These are phyloP conservation scores for Chelidonichthys spinosus DNA, from an alignment of 2,797 vertebrate species.

Conservation along the genomic window DNA sequence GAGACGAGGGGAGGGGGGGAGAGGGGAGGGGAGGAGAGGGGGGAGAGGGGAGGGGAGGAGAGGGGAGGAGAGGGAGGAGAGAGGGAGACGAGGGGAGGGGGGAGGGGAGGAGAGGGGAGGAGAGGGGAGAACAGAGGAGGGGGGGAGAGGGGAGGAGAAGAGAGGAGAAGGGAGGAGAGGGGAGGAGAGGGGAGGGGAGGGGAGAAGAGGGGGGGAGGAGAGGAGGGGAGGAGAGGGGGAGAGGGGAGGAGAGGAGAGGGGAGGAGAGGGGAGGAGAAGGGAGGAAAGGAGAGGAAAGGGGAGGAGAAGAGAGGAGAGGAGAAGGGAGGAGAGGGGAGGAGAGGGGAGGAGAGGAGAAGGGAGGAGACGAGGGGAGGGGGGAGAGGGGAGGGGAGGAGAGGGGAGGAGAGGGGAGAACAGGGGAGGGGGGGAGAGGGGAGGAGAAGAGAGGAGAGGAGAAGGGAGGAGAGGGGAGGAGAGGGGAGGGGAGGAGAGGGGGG, in stretches of 20 bases:
- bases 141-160: not conserved
- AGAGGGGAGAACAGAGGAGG: too few relatives aligned
- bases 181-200: constrained; percentile 8
- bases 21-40: constrained; percentile 11
- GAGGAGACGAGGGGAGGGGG: not conserved
- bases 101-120: too few relatives aligned
- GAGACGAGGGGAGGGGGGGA: not conserved
- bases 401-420: too few relatives aligned
- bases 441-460: constrained; percentile 5
- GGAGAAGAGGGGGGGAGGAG: constrained; percentile 20
- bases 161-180: not conserved
- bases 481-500: constrained; percentile 3
- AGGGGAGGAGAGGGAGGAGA: not conserved
- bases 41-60: constrained; percentile 3
- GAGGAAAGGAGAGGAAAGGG: too few relatives aligned
- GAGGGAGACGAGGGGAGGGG: too few relatives aligned
- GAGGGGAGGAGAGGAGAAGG: constrained; percentile 10
- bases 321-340: constrained; percentile 26
- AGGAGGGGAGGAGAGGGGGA: constrained; percentile 16
- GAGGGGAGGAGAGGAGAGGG: not conserved
- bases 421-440: not conserved
- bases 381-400: constrained; percentile 9
- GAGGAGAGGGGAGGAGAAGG: constrained; percentile 6
- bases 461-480: not conserved
- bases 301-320: constrained; percentile 20